A percentile compares a stretch with the other conserved stretches of the same genome.
phyloP scores from a whole-genome alignment of 2,113 vertebrate genomes.

The Chloropsis cyanopogon region DNA sequence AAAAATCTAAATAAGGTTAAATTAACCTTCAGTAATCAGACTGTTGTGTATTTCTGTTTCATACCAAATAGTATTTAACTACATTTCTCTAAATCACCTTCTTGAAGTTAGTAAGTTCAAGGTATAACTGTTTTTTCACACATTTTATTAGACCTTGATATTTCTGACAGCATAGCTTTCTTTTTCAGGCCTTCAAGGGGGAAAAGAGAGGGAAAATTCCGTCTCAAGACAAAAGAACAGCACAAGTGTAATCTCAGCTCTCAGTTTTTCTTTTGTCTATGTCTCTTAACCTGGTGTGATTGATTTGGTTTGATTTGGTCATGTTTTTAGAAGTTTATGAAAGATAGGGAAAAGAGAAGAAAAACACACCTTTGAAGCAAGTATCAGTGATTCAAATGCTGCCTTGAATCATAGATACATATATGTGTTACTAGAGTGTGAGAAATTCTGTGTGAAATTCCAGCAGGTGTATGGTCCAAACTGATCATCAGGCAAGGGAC shows the following conservation, averaged over 20 bases:
- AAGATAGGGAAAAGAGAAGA: neutral
- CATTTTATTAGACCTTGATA: neutral
- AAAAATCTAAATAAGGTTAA: neutral
- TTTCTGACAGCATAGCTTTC: neutral
- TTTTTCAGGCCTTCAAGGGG: neutral
- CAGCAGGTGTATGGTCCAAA: neutral
- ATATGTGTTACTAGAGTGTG: neutral
- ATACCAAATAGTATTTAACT: neutral
- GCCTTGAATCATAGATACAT: neutral
- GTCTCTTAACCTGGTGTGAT: constrained; percentile 11
- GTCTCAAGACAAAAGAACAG: neutral
- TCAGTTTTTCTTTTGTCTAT: constrained; percentile 6
- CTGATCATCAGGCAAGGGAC: neutral
- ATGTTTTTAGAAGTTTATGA: neutral
- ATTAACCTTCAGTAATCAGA: neutral
- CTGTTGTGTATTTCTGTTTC: neutral
- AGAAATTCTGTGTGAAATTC: neutral
- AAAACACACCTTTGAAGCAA: neutral
- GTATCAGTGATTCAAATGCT: neutral
- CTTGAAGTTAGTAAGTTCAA: neutral
- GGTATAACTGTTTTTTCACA: neutral
- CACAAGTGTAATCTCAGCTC: neutral
- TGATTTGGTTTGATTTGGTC: neutral
- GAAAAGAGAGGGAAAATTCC: neutral
- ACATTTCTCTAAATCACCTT: neutral